These are phyloP conservation scores for Balanococcus diminutus DNA, from an alignment of 2,888 invertebrate species.

Conservation along the genomic window DNA sequence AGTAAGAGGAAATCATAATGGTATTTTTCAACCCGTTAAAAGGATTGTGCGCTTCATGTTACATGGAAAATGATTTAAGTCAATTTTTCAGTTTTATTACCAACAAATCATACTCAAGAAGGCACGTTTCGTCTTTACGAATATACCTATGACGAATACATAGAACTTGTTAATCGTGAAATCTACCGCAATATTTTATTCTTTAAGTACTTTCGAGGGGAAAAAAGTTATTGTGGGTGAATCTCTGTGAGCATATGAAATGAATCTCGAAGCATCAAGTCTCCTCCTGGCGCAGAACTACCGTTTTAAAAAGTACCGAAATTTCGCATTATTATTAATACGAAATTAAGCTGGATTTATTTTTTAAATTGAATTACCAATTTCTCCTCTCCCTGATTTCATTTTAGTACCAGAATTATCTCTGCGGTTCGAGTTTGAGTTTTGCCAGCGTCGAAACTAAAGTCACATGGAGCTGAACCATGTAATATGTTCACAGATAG, in stretches of 20 bases:
- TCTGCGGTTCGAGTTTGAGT: too few relatives aligned
- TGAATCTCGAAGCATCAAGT: neutral
- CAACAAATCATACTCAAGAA: constrained; percentile 18
- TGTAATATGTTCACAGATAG: too few relatives aligned
- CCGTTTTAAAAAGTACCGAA: too few relatives aligned
- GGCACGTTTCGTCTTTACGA: neutral
- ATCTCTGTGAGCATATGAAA: neutral
- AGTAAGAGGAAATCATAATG: neutral
- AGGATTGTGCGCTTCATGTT: neutral
- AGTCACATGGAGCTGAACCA: too few relatives aligned
- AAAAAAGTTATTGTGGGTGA: neutral
- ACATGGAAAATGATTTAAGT: constrained; percentile 35
- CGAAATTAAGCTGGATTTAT: too few relatives aligned
- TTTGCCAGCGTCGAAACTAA: too few relatives aligned
- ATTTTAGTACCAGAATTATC: too few relatives aligned
- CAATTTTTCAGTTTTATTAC: constrained; percentile 29
- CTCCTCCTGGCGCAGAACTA: neutral
- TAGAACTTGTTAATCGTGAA: neutral
- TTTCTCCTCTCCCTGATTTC: too few relatives aligned
- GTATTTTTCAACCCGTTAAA: neutral
- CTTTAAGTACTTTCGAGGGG: neutral
- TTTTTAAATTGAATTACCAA: too few relatives aligned
- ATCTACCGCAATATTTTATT: neutral
- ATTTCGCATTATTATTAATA: too few relatives aligned
- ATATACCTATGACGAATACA: neutral